Base-by-base conservation (phyloP, 2,888 invertebrate species). In the Chrysodeixis includens region DNA sequence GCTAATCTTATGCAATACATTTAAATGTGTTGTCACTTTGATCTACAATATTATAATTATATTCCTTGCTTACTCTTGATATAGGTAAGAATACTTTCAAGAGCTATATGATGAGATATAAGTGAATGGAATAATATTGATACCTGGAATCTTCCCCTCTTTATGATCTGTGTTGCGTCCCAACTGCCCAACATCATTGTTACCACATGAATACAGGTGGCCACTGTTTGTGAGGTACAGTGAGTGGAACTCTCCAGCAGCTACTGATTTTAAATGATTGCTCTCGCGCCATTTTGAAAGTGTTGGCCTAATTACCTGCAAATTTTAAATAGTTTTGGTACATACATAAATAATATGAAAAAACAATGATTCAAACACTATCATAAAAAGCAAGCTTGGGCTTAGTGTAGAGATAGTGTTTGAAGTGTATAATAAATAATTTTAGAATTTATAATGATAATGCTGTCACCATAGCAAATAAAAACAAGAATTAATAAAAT, bases 151-250 rank as follows among this genome's bases (percentile, higher is more conserved):
- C 76, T 88, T 90, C 44, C 91, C 90, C 75, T 91, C 88, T 46
- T 78, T 82, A 7, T 79, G 76, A 51, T 89, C 86, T 35, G 93
- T 92, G 18, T 86, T 85, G 4, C 94, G 97, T 6, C 99, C 99
- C 61, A 99, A 95, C 89, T 99, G 99, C 0, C 98, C 98, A 83
- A 96, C 96, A 85, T 99, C 98, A 95, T 99, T 99, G 87, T 96
- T 97, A 1, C 99, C 99, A 95, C 99, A 99, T 1, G 98, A 97
- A 91, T 97, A 99, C 7, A 99, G 95, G 82, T 97, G 96, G 10
- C 99, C 99, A 86, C 96, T 96, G 66, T 95, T 93, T 0, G 97
- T 97, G 0, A 98, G 93, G 74, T 98, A 96, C 14, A 99, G 88
- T 0, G 98, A 97, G 89, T 99, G 98, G 78, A 97, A 97, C 81